A percentile compares a stretch with the other conserved stretches of the same genome.
These are phyloP conservation scores for Augiades crinisus DNA, from an alignment of 2,888 invertebrate genomes.

Conservation along the genomic window DNA sequence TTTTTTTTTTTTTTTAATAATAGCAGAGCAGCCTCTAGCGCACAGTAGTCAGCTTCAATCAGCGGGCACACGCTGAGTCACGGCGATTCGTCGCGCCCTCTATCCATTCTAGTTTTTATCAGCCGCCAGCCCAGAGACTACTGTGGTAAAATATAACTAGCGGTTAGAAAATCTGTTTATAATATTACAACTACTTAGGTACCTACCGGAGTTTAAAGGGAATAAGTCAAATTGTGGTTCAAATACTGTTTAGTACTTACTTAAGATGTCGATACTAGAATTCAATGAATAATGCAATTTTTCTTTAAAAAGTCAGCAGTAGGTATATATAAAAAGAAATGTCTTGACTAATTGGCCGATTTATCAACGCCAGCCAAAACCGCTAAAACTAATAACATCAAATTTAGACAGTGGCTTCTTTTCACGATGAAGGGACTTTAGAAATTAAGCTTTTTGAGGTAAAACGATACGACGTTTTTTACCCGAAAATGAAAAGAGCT, in stretches of 20 bases:
- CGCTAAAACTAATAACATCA: conserved; percentile 27
- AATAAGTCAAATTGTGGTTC: no score
- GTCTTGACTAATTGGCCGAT: conserved; percentile 14
- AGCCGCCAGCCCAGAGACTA: conserved; percentile 28
- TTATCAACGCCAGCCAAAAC: conserved; percentile 32
- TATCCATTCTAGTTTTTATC: conserved; percentile 62
- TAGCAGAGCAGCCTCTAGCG: conserved; percentile 52
- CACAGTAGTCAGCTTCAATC: conserved; percentile 63
- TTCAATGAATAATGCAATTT: no score
- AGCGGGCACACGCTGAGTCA: conserved; percentile 64
- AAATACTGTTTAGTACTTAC: no score
- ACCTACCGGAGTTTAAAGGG: no score
- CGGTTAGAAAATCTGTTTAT: conserved; percentile 19
- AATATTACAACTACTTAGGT: no score
- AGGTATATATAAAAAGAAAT: conserved; percentile 3
- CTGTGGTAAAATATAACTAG: conserved; percentile 20
- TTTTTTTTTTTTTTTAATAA: no score
- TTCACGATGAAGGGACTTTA: conserved; percentile 8
- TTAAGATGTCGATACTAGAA: no score
- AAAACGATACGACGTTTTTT: conserved; percentile 6
- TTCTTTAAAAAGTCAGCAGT: no score
- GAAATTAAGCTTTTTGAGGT: conserved; percentile 6
- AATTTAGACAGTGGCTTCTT: conserved; percentile 14
- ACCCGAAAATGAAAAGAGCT: not conserved
- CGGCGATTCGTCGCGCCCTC: conserved; percentile 69